A percentile compares a stretch with the other conserved stretches of the same genome.
phyloP scores from a whole-genome alignment of 2,888 invertebrate species.

The Myopa tessellatipennis region DNA sequence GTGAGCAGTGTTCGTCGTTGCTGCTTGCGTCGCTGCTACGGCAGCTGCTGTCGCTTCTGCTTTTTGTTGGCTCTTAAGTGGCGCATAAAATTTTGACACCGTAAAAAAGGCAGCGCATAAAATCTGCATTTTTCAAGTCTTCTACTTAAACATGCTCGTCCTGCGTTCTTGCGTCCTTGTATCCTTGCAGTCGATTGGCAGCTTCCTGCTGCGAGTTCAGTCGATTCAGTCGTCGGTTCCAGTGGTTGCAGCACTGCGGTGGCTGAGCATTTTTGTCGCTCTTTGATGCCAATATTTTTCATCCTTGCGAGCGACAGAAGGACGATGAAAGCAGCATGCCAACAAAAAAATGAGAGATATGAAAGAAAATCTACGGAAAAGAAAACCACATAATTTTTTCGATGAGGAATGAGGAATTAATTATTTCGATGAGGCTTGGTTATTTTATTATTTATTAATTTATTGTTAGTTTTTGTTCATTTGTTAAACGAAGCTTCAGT shows the following conservation, averaged over 20 bases:
- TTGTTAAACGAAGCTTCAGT: background rate
- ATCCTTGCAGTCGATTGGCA: too few relatives aligned
- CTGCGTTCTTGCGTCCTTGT: background rate
- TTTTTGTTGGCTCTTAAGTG: conserved; percentile 19
- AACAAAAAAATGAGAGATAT: too few relatives aligned
- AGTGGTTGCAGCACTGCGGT: conserved; percentile 15
- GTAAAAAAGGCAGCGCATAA: conserved; percentile 21
- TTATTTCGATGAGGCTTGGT: background rate
- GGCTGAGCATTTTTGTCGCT: background rate
- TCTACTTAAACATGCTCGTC: background rate
- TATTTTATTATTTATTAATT: background rate
- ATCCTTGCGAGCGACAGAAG: background rate
- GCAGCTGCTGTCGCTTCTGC: background rate
- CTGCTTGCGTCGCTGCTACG: background rate
- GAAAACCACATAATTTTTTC: background rate
- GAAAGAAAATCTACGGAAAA: background rate
- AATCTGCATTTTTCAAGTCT: conserved; percentile 10
- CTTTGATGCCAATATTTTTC: background rate
- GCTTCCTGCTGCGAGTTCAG: background rate
- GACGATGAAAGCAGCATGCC: background rate
- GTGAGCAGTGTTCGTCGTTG: background rate
- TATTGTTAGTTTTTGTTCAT: background rate
- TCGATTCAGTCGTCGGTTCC: background rate
- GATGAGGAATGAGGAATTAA: background rate
- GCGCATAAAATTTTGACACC: conserved; percentile 32